Percentiles rank a stretch among this genome's conserved stretches.
Evolutionary conservation across 2,888 invertebrate genomes (phyloP).

Genomic region (Sinotaia quadrata): DNA sequence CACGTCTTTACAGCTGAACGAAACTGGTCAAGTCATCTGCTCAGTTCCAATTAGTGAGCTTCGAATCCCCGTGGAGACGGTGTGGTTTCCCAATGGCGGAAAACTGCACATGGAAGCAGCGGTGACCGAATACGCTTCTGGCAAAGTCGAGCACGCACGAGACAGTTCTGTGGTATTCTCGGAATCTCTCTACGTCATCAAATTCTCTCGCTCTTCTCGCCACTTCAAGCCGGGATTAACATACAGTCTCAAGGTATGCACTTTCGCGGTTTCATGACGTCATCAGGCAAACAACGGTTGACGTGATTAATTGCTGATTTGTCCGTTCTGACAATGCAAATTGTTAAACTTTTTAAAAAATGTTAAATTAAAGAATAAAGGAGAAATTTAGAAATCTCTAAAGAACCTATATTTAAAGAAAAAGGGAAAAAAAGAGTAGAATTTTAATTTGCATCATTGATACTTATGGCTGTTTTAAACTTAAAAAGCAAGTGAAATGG

Average conservation of each 20-base stretch:
- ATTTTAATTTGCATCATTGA: too few species aligned
- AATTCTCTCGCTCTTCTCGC: conserved; percentile 44
- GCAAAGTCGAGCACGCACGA: conserved; percentile 42
- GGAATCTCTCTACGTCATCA: conserved; percentile 43
- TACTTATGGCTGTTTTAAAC: too few species aligned
- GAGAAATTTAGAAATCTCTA: too few species aligned
- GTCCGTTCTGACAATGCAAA: too few species aligned
- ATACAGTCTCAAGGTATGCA: conserved; percentile 48
- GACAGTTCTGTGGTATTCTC: conserved; percentile 48
- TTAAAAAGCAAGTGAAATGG: too few species aligned
- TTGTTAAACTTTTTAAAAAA: too few species aligned
- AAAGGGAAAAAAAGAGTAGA: too few species aligned
- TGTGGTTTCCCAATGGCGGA: conserved; percentile 53
- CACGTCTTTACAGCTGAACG: conserved; percentile 40
- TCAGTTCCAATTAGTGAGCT: conserved; percentile 37
- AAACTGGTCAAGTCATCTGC: conserved; percentile 35
- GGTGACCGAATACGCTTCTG: conserved; percentile 51
- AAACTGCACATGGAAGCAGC: conserved; percentile 46
- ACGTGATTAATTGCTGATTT: too few species aligned
- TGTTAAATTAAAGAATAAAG: too few species aligned
- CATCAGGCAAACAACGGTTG: too few species aligned
- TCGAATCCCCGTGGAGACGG: conserved; percentile 35
- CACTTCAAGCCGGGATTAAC: conserved; percentile 53
- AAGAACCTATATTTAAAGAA: too few species aligned
- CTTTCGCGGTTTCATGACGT: too few species aligned